These are phyloP conservation scores for Aleiodes testaceus DNA, from an alignment of 2,888 invertebrate genomes.

Conservation along the genomic window DNA sequence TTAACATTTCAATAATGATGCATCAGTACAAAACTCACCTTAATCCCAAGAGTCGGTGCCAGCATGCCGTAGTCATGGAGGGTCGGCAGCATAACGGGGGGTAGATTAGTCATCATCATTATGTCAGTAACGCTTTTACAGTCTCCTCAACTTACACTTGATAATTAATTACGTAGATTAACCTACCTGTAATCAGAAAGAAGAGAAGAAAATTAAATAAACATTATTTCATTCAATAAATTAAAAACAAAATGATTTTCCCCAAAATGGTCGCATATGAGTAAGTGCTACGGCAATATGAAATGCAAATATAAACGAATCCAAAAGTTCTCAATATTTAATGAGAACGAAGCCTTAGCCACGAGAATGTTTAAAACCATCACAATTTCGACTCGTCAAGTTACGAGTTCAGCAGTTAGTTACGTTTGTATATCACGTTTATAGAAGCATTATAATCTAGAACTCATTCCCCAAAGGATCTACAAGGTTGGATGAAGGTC, in stretches of 20 bases:
- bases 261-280: too few species aligned
- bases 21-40: slow-evolving; percentile 61
- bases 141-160: slow-evolving; percentile 46
- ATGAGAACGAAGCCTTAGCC: too few species aligned
- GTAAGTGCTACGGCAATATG: too few species aligned
- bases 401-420: slow-evolving; percentile 5
- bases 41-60: slow-evolving; percentile 70
- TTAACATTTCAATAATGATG: neutral
- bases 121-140: slow-evolving; percentile 56
- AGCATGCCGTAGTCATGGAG: slow-evolving; percentile 71
- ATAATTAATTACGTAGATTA: slow-evolving; percentile 61
- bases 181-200: slow-evolving; percentile 70
- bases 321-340: too few species aligned
- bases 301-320: too few species aligned
- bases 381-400: slow-evolving; percentile 4
- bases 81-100: slow-evolving; percentile 71
- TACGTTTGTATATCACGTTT: slow-evolving; percentile 40
- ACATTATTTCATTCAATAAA: neutral
- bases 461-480: slow-evolving; percentile 42
- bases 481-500: slow-evolving; percentile 23
- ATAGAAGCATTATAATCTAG: slow-evolving; percentile 46
- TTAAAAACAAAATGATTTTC: neutral
- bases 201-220: slow-evolving; percentile 34
- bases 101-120: slow-evolving; percentile 73
- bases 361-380: neutral